phyloP scores from a whole-genome alignment of 2,113 vertebrate genomes.

The Aleadryas rufinucha region DNA sequence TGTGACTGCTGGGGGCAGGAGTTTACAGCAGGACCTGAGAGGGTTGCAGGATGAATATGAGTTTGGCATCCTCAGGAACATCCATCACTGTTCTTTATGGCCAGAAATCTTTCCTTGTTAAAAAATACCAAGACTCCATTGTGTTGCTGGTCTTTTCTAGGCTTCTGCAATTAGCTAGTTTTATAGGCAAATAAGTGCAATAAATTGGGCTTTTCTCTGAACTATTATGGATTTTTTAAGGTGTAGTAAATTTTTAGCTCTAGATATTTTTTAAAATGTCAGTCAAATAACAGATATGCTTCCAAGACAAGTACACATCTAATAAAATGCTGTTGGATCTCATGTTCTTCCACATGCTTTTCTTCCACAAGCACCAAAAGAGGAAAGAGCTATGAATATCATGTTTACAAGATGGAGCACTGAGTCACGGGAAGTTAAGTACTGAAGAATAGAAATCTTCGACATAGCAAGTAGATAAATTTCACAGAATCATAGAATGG shows the following conservation, averaged over 20 bases:
- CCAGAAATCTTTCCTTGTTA: neutral
- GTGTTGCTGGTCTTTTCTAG: neutral
- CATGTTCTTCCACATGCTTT: neutral
- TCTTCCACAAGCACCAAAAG: neutral
- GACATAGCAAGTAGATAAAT: neutral
- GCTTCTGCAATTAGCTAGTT: neutral
- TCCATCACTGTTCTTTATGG: neutral
- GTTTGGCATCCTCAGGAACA: neutral
- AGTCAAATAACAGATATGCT: neutral
- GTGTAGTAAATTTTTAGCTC: neutral
- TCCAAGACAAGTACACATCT: neutral
- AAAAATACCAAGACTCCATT: neutral
- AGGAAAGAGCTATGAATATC: neutral
- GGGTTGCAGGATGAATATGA: neutral
- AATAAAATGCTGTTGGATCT: neutral
- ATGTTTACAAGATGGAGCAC: neutral
- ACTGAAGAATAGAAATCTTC: neutral
- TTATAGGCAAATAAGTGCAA: neutral
- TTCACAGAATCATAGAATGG: neutral
- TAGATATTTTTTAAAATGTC: neutral
- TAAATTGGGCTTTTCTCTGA: neutral
- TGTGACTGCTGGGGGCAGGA: neutral
- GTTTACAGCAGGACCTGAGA: neutral
- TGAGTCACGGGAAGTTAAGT: neutral
- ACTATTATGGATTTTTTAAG: neutral